Conservation (phyloP, 92 coral and sea anemone species). For the Epizoanthus scotinus region DNA sequence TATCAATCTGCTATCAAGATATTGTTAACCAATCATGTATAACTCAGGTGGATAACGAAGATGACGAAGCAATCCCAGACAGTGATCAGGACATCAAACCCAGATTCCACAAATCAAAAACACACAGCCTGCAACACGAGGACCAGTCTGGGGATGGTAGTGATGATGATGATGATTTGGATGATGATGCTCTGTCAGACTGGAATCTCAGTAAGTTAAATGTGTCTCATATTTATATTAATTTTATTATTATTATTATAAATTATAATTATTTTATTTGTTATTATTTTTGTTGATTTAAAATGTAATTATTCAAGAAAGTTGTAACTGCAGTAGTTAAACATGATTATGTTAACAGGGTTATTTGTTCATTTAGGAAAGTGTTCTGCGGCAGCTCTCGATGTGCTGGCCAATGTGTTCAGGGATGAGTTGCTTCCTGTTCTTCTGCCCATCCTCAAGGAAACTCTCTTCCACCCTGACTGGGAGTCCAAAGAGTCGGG, state of each 20-base stretch:
- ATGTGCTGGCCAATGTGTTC: constrained; percentile 96
- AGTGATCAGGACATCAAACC: constrained; percentile 97
- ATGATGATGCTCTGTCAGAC: constrained; percentile 96
- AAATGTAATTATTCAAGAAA: too few relatives aligned
- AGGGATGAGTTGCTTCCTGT: constrained; percentile 96
- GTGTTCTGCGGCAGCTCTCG: constrained; percentile 98
- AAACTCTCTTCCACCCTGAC: constrained; percentile 97
- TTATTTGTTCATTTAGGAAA: constrained; percentile 68
- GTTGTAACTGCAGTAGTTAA: not conserved
- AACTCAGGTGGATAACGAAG: constrained; percentile 90
- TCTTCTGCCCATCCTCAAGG: constrained; percentile 89
- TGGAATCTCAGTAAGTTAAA: constrained; percentile 92
- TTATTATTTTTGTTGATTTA: too few relatives aligned
- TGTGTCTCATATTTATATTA: too few relatives aligned
- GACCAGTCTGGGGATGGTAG: constrained; percentile 88
- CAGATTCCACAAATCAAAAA: constrained; percentile 96
- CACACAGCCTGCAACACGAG: constrained; percentile 95
- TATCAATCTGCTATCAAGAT: too few relatives aligned
- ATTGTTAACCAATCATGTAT: not conserved
- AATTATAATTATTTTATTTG: too few relatives aligned
- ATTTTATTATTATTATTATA: too few relatives aligned
- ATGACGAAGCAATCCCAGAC: constrained; percentile 95
- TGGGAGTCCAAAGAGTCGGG: constrained; percentile 99
- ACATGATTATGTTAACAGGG: not conserved
- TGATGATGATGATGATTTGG: constrained; percentile 89